Evolutionary conservation across 2,888 invertebrate genomes (phyloP).

Genomic region (Omphaloscelis lunosa): DNA sequence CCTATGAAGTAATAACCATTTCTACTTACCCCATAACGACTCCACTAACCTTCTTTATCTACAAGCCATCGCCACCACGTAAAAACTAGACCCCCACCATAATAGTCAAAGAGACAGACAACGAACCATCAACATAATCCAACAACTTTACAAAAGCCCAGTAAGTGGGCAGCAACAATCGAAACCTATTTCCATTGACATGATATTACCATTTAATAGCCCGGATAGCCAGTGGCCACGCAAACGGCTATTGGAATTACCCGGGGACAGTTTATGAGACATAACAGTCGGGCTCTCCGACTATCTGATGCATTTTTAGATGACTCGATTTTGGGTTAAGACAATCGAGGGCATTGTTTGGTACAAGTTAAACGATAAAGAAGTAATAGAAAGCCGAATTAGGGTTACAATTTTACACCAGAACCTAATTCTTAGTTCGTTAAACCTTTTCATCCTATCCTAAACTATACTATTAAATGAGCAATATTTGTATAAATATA

Average conservation of each 20-base stretch:
- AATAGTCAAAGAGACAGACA: conserved; percentile 54
- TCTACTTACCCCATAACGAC: conserved; percentile 5
- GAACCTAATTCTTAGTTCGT: not conserved
- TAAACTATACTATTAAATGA: no score
- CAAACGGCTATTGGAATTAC: conserved; percentile 79
- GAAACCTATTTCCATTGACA: conserved; percentile 66
- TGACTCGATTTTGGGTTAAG: conserved; percentile 86
- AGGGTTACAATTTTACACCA: not conserved
- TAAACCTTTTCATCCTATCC: not conserved
- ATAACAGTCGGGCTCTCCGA: conserved; percentile 77
- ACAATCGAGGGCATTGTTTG: conserved; percentile 79
- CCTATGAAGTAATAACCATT: conserved; percentile 19
- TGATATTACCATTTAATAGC: conserved; percentile 70
- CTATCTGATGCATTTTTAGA: conserved; percentile 83
- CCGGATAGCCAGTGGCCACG: conserved; percentile 71
- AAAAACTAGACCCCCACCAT: conserved; percentile 48
- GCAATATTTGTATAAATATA: no score
- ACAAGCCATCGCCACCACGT: conserved; percentile 15
- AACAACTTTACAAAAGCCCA: conserved; percentile 54
- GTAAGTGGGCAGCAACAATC: conserved; percentile 64
- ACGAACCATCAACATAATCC: conserved; percentile 65
- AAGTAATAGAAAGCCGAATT: rapidly evolving
- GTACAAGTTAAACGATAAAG: conserved; percentile 52
- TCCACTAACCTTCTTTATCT: conserved; percentile 30
- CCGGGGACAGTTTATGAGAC: conserved; percentile 88